Evolutionary conservation across 2,797 vertebrate genomes (phyloP), one percentile per base, ranked within the genome.

Genomic region (Clangula hyemalis): DNA sequence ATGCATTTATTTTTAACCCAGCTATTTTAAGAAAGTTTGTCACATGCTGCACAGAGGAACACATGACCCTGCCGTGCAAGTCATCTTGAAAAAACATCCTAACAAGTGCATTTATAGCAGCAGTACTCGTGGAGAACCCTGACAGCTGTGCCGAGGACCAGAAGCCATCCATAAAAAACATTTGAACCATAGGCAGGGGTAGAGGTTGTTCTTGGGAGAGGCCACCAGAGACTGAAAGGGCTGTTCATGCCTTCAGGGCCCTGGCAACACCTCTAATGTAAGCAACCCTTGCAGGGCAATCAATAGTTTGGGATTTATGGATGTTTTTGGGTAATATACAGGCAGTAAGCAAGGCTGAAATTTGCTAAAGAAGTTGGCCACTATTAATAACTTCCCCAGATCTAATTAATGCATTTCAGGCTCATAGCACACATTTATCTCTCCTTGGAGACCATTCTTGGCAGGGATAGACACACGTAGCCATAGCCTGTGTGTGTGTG

Each of bases 321-420:
- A 32, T 87, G 39, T 68, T 79, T 89, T 43, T 79, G 74, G 54
- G 47, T 39, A 78, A 84, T 20, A 45, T 34, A 32, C 21, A 49
- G 56, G 21, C 77, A 87, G 36, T 54, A 93, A 90, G 69, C 0
- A 5, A 84, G 56, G 24, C 10, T 89, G 80, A 86, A 89, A 92
- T 89, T 76, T 87, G 36, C 57, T 87, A 32, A 80, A 87, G 68
- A 76, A 77, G 19, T 65, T 78, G 49, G 53, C 20, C 54, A 39
- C 60, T 90, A 71, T 94, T 90, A 88, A 82, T 95, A 95, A 73
- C 71, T 87, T 94, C 25, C 43, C 74, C 90, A 78, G 36, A 91
- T 79, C 80, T 90, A 84, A 94, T 86, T 58, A 93, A 85, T 94
- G 36, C 36, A 41, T 82, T 76, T 91, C 51, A 73, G 68, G 47